phyloP scores from a whole-genome alignment of 2,888 invertebrate species.

The Tridacna gigas region DNA sequence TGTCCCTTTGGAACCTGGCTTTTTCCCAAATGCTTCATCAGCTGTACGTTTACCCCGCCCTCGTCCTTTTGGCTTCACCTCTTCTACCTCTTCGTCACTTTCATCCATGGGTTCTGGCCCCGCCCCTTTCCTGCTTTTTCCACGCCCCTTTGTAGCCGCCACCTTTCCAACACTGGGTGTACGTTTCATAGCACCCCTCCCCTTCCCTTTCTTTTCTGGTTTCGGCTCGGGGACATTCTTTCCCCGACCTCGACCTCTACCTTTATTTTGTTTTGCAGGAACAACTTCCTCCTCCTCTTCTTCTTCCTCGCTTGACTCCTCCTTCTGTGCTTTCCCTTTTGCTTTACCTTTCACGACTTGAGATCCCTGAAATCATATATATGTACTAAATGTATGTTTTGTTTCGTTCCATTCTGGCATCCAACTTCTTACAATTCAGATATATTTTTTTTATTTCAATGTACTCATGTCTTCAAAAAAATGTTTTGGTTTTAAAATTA shows the following conservation, averaged over 20 bases:
- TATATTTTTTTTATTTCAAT: too few species aligned
- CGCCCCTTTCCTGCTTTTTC: slow-evolving; percentile 43
- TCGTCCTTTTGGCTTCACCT: slow-evolving; percentile 52
- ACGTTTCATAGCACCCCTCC: background rate
- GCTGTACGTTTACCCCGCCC: slow-evolving; percentile 59
- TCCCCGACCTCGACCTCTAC: slow-evolving; percentile 11
- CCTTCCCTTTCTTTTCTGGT: background rate
- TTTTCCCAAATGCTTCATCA: slow-evolving; percentile 48
- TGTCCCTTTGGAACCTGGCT: slow-evolving; percentile 37
- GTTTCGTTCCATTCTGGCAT: too few species aligned
- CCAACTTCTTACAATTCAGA: too few species aligned
- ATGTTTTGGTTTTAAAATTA: too few species aligned
- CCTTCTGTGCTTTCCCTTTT: slow-evolving; percentile 36
- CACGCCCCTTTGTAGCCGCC: slow-evolving; percentile 13
- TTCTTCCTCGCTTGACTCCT: slow-evolving; percentile 8
- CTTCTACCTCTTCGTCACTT: slow-evolving; percentile 40
- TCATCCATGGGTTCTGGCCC: slow-evolving; percentile 38
- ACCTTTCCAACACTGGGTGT: background rate
- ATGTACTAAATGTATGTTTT: too few species aligned
- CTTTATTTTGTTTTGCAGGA: slow-evolving; percentile 1
- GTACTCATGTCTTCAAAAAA: too few species aligned
- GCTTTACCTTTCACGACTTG: slow-evolving; percentile 25
- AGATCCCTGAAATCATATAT: slow-evolving; percentile 35
- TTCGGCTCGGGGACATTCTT: background rate
- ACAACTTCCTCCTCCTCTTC: slow-evolving; percentile 9